Percentiles rank a stretch among this genome's conserved stretches.
These are phyloP conservation scores for Vanessa atalanta DNA, from an alignment of 1,140 invertebrate species.

Conservation along the genomic window DNA sequence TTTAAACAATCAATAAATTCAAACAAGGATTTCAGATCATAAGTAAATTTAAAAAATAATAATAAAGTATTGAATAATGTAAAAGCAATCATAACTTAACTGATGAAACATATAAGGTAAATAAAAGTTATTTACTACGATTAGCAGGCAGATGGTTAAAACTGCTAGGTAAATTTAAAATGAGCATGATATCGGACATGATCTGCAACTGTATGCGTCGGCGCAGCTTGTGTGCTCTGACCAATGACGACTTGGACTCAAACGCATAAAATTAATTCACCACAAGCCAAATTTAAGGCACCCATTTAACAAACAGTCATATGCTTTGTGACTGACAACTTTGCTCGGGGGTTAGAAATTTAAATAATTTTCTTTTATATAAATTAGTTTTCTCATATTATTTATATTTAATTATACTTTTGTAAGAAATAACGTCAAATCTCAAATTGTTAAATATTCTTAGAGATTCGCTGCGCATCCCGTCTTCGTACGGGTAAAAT, in stretches of 20 bases:
- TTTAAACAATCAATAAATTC: too few species aligned
- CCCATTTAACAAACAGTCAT: slow-evolving; percentile 32
- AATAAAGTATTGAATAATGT: too few species aligned
- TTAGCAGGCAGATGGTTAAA: slow-evolving; percentile 63
- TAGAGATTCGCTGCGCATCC: too few species aligned
- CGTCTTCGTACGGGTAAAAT: too few species aligned
- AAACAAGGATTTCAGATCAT: too few species aligned
- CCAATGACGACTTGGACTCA: slow-evolving; percentile 53
- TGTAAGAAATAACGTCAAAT: too few species aligned
- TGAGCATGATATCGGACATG: slow-evolving; percentile 61
- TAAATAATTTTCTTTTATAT: not conserved
- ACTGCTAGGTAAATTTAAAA: slow-evolving; percentile 50
- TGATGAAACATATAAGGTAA: slow-evolving; percentile 3
- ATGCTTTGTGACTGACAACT: slow-evolving; percentile 22
- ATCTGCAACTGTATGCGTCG: slow-evolving; percentile 66
- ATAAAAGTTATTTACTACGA: slow-evolving; percentile 16
- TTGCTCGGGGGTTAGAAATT: not conserved
- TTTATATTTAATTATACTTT: not conserved
- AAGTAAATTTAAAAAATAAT: not conserved
- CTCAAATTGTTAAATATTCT: too few species aligned
- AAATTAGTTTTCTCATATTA: not conserved
- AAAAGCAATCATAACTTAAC: not conserved
- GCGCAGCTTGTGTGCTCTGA: slow-evolving; percentile 62
- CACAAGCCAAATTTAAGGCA: slow-evolving; percentile 50
- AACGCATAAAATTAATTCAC: slow-evolving; percentile 59